These are phyloP conservation scores for Drosophila erecta DNA, from an alignment of 1,140 invertebrate species.

Conservation along the genomic window DNA sequence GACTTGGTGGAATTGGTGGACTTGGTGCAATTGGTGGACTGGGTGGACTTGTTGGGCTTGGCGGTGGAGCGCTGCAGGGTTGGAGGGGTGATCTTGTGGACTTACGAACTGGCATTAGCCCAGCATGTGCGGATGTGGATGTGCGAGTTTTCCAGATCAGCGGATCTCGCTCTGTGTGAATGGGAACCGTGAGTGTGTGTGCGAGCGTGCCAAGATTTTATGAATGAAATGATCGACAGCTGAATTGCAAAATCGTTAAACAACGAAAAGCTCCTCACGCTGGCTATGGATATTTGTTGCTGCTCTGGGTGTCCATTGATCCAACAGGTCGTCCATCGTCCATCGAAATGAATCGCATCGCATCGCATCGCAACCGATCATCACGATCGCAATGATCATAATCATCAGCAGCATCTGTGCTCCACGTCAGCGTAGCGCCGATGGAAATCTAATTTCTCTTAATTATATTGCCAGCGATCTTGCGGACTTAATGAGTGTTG, in stretches of 20 bases:
- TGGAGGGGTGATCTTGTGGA: background rate
- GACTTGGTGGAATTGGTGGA: too few species aligned
- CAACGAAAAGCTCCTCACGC: constrained; percentile 50
- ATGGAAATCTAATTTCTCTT: constrained; percentile 82
- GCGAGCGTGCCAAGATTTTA: constrained; percentile 68
- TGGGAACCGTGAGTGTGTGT: constrained; percentile 25
- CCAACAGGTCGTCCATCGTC: constrained; percentile 61
- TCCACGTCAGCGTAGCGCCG: constrained; percentile 46
- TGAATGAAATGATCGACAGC: constrained; percentile 84
- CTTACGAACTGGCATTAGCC: constrained; percentile 46
- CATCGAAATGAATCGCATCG: background rate
- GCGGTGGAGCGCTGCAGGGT: too few species aligned
- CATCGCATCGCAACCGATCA: constrained; percentile 23
- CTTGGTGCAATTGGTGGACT: too few species aligned
- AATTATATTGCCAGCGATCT: constrained; percentile 81
- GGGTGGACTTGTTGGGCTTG: too few species aligned
- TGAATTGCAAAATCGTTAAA: constrained; percentile 83
- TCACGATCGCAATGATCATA: constrained; percentile 22
- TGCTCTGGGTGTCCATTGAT: constrained; percentile 59
- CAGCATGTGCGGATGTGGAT: constrained; percentile 67
- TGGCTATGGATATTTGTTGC: constrained; percentile 25
- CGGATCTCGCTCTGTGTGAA: constrained; percentile 51
- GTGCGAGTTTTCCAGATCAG: constrained; percentile 76
- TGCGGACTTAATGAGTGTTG: constrained; percentile 79
- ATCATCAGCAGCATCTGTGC: constrained; percentile 25